Percentiles rank a stretch among this genome's conserved stretches.
Evolutionary conservation across 2,888 invertebrate genomes (phyloP).

Genomic region (Campaea margaritaria): DNA sequence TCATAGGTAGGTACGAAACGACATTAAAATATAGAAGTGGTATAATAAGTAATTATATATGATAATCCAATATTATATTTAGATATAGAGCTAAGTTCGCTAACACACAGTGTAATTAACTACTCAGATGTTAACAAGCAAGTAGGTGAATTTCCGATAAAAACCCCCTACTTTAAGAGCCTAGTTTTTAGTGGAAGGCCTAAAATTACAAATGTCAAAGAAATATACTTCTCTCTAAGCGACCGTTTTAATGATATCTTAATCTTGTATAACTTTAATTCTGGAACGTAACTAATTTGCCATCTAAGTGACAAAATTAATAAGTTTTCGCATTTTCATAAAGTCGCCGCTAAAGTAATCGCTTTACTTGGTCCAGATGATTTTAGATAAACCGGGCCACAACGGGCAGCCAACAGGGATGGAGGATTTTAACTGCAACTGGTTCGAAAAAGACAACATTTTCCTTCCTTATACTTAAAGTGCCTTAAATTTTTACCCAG

Average conservation of each 20-base stretch:
- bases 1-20: no score
- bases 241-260: neutral
- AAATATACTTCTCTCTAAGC: no score
- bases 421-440: conserved; percentile 81
- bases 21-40: no score
- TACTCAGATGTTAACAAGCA: no score
- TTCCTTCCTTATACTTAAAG: conserved; percentile 58
- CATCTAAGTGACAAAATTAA: conserved; percentile 66
- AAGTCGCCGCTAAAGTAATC: conserved; percentile 73
- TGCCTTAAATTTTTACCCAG: conserved; percentile 51
- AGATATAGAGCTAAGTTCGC: no score
- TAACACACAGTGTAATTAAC: no score
- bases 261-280: conserved; percentile 36
- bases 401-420: conserved; percentile 75
- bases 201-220: no score
- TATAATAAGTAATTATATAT: no score
- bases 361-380: conserved; percentile 81
- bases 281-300: conserved; percentile 53
- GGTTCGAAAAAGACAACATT: conserved; percentile 84
- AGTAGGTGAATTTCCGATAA: no score
- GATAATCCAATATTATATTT: no score
- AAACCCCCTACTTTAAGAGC: no score
- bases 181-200: no score
- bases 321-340: conserved; percentile 79
- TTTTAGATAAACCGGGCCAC: conserved; percentile 76